Percentiles rank a stretch among this genome's conserved stretches.
Conservation (phyloP, 2,797 vertebrate species). For the Sebastolobus altivelis region DNA sequence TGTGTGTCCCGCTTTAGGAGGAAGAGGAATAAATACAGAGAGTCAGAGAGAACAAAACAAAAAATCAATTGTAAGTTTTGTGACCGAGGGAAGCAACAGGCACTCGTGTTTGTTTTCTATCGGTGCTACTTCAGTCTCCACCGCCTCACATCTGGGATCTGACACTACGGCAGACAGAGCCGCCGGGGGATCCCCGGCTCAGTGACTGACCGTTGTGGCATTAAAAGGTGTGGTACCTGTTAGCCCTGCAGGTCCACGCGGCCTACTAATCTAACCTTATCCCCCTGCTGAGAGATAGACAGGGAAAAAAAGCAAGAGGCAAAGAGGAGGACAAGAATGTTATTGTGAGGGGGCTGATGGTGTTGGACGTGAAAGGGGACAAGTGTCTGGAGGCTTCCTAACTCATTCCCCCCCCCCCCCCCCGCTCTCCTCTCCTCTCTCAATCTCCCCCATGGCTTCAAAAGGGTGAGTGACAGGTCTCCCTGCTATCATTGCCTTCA, state of each 20-base stretch:
- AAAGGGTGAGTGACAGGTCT: conserved; percentile 80
- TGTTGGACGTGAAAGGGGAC: conserved; percentile 78
- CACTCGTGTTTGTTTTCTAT: conserved; percentile 13
- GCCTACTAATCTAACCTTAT: conserved; percentile 84
- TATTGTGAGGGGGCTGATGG: conserved; percentile 68
- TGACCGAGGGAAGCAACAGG: not conserved
- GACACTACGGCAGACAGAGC: conserved; percentile 47
- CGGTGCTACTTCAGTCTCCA: conserved; percentile 15
- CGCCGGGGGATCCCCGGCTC: conserved; percentile 65
- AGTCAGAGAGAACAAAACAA: not conserved
- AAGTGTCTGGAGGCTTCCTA: conserved; percentile 75
- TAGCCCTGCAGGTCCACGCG: conserved; percentile 71
- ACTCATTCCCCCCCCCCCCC: conserved; percentile 48
- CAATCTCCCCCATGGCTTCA: conserved; percentile 65
- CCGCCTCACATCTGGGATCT: conserved; percentile 46
- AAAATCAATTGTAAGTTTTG: not conserved
- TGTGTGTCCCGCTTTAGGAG: not conserved
- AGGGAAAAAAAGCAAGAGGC: conserved; percentile 49
- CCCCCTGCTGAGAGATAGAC: conserved; percentile 73
- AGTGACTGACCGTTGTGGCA: conserved; percentile 84
- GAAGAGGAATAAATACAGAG: not conserved
- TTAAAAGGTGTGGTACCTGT: conserved; percentile 81
- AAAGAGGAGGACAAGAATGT: conserved; percentile 63
- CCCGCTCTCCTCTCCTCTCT: conserved; percentile 48
- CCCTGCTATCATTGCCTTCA: conserved; percentile 72